Evolutionary conservation across 1,140 invertebrate species (phyloP), one percentile per base, ranked within the genome.

Genomic region (Euwallacea similis): DNA sequence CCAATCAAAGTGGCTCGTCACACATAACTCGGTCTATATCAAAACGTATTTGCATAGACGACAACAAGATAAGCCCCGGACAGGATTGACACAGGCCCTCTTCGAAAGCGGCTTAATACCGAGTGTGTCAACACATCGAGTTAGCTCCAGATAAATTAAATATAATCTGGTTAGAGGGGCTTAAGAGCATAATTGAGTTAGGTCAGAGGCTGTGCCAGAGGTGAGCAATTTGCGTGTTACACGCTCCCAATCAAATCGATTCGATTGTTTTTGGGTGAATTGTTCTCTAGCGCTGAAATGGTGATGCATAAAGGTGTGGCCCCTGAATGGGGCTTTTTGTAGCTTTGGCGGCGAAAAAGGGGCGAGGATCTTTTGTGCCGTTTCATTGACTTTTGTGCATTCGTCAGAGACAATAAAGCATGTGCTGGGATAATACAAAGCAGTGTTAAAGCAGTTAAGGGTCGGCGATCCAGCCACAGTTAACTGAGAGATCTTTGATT

Each of bases 71-170:
- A 64, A 64, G 61, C 61, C 13, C 16, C 46, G 4, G 33, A n/a
- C 43, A n/a, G 61, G 61, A 64, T 64, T 64, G 61, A 64, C 61
- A 64, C 42, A 21, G 13, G 46, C 42, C 61, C 61, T 47, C 42
- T 64, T 64, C 61, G 21, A 60, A 64, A 64, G 11, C 61, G n/a
- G 61, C 61, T 64, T 64, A 64, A 50, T 21, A 50, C 61, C 13
- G 61, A 47, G 61, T 64, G 33, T 64, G 61, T 64, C 61, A 64
- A 64, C 61, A 64, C 61, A 64, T 64, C 15, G 43, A 41, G 44
- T 64, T 64, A 47, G 61, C 61, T 64, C 33, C 47, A 50, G 61
- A 64, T 64, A 64, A 64, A 64, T 64, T 64, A 64, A 64, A 64
- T 64, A 64, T 64, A 50, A 64, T 64, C 44, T 21, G 61, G 61